Evolutionary conservation across 2,888 invertebrate genomes (phyloP), one percentile per base, ranked within the genome.

Genomic region (Axea sp.): DNA sequence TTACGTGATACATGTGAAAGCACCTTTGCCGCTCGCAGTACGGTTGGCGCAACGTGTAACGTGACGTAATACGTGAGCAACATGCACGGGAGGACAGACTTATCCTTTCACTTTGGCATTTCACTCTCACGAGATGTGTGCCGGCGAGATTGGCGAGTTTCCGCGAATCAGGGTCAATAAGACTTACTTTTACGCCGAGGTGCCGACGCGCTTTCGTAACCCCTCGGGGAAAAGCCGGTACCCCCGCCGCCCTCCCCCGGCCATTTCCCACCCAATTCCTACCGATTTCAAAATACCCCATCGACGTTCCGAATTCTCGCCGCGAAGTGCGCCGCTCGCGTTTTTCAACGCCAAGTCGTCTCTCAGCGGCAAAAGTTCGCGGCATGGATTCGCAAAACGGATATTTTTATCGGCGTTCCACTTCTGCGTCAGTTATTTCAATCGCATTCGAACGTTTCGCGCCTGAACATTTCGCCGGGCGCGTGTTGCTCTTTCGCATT

Each of bases 51-150:
- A 62, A 76, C 76, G 55, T 75, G 76, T 76, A 67, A 73, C 78
- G 71, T 83, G 83, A 83, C 80, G 83, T 84, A 84, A 84, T 81
- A 78, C 64, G 59, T 65, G 69, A 72, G 71, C 67, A 68, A 60
- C 78, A 77, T 78, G 77, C 81, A 76, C 77, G 78, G 67, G 74
- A 78, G 69, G 72, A 76, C 74, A 80, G 81, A 81, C 79, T 78
- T 82, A 80, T 79, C 83, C 83, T 84, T 84, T 84, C 84, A 83
- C 83, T 83, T 82, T 73, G 83, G 82, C 82, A 83, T 85, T 84
- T 85, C 84, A 85, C 85, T 84, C 83, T 83, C 81, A 77, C 74
- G 78, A 81, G 80, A 80, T 79, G 78, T 73, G 67, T 73, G 77
- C 73, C 68, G 69, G 67, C 59, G 67, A 68, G 74, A 76, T 76